Conservation (phyloP, 1,140 invertebrate species). For the Calliphora vicina region DNA sequence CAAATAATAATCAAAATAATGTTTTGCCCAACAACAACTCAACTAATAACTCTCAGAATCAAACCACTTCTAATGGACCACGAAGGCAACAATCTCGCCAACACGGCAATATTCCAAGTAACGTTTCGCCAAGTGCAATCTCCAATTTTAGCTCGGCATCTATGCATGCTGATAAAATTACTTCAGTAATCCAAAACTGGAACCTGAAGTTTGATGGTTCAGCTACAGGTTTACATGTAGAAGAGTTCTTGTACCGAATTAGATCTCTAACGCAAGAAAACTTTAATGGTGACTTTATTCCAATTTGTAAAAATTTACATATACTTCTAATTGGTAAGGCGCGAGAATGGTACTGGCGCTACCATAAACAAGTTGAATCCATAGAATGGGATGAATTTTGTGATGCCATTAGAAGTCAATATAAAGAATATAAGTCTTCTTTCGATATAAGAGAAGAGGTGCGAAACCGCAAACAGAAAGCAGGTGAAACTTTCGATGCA, state of each 20-base stretch:
- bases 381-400: constrained; percentile 27
- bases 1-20: too few species aligned
- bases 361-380: not conserved
- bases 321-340: not conserved
- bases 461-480: too few species aligned
- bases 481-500: too few species aligned
- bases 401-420: constrained; percentile 8
- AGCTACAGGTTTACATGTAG: not conserved
- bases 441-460: too few species aligned
- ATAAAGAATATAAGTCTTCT: constrained; percentile 28
- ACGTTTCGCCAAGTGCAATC: too few species aligned
- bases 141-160: too few species aligned
- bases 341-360: constrained; percentile 7
- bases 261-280: not conserved
- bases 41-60: too few species aligned
- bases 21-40: too few species aligned
- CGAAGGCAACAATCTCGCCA: too few species aligned
- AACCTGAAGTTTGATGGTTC: constrained; percentile 28
- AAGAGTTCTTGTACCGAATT: constrained; percentile 4
- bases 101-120: too few species aligned
- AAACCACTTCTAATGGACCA: too few species aligned
- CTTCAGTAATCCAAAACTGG: constrained; percentile 23
- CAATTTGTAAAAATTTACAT: constrained; percentile 9
- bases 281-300: constrained; percentile 6
- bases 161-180: not conserved